phyloP scores from a whole-genome alignment of 2,797 vertebrate species.

The Pseudotriccus pelzelni region DNA sequence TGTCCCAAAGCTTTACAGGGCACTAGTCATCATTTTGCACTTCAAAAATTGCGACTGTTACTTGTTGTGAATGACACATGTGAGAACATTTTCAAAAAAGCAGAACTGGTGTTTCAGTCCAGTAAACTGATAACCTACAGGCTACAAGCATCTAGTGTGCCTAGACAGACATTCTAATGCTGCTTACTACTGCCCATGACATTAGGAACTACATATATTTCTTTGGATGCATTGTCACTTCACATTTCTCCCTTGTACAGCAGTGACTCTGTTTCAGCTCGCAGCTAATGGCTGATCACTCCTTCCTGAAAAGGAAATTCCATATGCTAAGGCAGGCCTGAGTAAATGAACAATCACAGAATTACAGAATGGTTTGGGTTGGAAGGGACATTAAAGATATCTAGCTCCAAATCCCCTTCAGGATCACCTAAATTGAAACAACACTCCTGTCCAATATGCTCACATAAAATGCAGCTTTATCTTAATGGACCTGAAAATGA shows the following conservation, averaged over 20 bases:
- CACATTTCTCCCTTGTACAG: background rate
- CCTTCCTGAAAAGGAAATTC: background rate
- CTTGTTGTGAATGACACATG: background rate
- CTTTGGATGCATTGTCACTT: background rate
- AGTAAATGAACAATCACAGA: background rate
- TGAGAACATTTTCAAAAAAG: background rate
- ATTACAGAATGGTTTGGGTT: background rate
- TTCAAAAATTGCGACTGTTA: background rate
- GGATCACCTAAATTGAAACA: background rate
- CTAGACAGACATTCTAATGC: background rate
- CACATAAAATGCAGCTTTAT: background rate
- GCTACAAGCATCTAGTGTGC: background rate
- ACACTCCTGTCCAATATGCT: background rate
- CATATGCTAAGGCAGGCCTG: background rate
- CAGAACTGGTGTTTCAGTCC: background rate
- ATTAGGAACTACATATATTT: background rate
- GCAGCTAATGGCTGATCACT: background rate
- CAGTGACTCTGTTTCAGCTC: background rate
- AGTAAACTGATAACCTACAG: fast-evolving
- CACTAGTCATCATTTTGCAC: background rate
- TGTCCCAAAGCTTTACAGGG: background rate
- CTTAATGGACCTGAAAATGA: background rate
- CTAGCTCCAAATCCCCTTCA: background rate
- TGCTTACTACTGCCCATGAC: background rate
- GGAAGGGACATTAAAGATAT: background rate